Percentiles rank a stretch among this genome's conserved stretches.
These are phyloP conservation scores for Brotula barbata DNA, from an alignment of 2,797 vertebrate genomes.

Conservation along the genomic window DNA sequence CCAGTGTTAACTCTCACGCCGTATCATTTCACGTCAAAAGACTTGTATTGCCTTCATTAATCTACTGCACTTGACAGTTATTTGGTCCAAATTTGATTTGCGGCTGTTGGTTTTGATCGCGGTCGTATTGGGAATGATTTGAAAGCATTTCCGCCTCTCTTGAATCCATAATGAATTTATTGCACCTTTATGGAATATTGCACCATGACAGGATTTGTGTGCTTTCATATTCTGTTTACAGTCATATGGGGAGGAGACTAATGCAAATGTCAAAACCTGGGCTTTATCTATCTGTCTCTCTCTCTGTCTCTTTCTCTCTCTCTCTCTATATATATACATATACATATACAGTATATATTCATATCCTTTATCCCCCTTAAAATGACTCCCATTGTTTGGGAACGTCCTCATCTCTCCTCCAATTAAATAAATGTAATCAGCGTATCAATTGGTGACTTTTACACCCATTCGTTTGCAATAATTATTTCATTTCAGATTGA, in stretches of 20 bases:
- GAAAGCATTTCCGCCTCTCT: conserved; percentile 47
- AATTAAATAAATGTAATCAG: conserved; percentile 71
- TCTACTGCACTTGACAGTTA: conserved; percentile 63
- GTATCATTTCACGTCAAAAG: conserved; percentile 54
- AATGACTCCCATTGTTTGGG: conserved; percentile 39
- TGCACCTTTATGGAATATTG: conserved; percentile 56
- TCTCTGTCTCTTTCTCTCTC: background rate
- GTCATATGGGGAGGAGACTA: conserved; percentile 31
- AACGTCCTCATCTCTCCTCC: conserved; percentile 49
- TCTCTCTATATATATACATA: background rate
- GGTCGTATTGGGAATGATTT: conserved; percentile 52
- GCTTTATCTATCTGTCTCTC: conserved; percentile 1
- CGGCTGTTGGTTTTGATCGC: conserved; percentile 65
- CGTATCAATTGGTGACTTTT: conserved; percentile 75
- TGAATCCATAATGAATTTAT: conserved; percentile 66
- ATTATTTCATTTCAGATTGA: conserved; percentile 79
- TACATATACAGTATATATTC: conserved; percentile 9
- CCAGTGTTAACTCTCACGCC: conserved; percentile 29
- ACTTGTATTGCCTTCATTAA: conserved; percentile 69
- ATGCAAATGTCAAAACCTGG: conserved; percentile 18
- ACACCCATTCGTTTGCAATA: conserved; percentile 76
- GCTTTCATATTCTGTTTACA: conserved; percentile 54
- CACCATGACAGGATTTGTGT: conserved; percentile 55
- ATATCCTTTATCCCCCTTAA: conserved; percentile 27
- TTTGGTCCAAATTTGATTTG: conserved; percentile 69